A percentile compares a stretch with the other conserved stretches of the same genome.
Conservation (phyloP, 2,888 invertebrate species). For the Hypercompe scribonia region DNA sequence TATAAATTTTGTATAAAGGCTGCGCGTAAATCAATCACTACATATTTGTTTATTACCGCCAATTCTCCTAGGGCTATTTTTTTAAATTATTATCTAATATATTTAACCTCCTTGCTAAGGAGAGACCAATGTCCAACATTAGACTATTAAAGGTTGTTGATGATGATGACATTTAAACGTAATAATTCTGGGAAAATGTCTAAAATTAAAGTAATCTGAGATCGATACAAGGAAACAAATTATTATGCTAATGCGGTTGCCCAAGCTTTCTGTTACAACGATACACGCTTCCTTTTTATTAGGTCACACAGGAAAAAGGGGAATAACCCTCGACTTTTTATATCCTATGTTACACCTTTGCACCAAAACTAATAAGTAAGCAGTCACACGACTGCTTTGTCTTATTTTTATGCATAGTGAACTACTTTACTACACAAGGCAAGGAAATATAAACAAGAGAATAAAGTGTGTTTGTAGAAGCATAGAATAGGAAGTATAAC, state of each 20-base stretch:
- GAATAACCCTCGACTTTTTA: constrained; percentile 33
- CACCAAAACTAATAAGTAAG: background rate
- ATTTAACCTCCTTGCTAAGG: too few relatives aligned
- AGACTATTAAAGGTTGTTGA: too few relatives aligned
- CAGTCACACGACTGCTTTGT: background rate
- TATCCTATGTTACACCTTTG: constrained; percentile 42
- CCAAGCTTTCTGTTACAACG: constrained; percentile 43
- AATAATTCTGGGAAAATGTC: background rate
- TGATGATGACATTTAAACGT: too few relatives aligned
- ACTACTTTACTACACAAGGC: background rate
- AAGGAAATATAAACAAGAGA: background rate
- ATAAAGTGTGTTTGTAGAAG: background rate
- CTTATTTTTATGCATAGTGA: background rate
- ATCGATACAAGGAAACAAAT: constrained; percentile 42
- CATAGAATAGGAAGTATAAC: background rate
- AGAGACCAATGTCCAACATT: too few relatives aligned
- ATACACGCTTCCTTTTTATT: constrained; percentile 43
- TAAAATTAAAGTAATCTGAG: background rate
- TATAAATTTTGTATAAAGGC: background rate
- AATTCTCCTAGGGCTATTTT: background rate
- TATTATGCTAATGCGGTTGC: constrained; percentile 52
- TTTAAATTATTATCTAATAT: too few relatives aligned
- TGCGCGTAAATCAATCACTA: background rate
- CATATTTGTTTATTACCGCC: background rate
- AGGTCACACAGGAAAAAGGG: constrained; percentile 27